Conservation (phyloP, 1,140 invertebrate genomes). For the Lineus longissimus region DNA sequence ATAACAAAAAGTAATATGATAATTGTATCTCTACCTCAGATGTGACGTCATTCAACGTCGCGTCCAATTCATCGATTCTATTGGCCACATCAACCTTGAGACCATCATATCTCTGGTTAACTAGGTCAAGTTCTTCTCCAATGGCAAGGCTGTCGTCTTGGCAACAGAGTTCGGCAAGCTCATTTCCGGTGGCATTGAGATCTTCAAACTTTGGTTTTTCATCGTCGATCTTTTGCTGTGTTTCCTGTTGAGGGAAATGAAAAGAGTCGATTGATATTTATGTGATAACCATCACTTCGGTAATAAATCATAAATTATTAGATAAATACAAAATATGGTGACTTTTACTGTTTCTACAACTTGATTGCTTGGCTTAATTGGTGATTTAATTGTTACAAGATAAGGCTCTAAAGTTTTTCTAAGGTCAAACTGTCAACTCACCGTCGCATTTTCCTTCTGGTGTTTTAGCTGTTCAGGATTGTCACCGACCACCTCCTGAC, state of each 20-base stretch:
- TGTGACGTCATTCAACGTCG: slow-evolving; percentile 68
- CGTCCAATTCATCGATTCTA: slow-evolving; percentile 77
- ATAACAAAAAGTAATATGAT: neutral
- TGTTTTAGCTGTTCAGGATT: slow-evolving; percentile 86
- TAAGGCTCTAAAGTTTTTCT: neutral
- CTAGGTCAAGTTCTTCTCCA: slow-evolving; percentile 79
- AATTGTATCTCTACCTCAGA: slow-evolving; percentile 46
- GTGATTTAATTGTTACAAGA: too few relatives aligned
- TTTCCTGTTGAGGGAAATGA: slow-evolving; percentile 27
- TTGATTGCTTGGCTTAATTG: too few relatives aligned
- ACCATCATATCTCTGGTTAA: slow-evolving; percentile 83
- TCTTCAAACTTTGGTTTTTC: slow-evolving; percentile 96
- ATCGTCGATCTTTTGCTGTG: slow-evolving; percentile 82
- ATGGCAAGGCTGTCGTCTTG: slow-evolving; percentile 88
- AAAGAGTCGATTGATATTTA: neutral
- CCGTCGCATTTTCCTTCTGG: slow-evolving; percentile 92
- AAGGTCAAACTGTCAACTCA: slow-evolving; percentile 32
- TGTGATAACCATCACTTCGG: neutral
- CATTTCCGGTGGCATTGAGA: slow-evolving; percentile 89
- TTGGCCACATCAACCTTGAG: slow-evolving; percentile 75
- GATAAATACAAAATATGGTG: too few relatives aligned
- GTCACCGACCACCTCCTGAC: slow-evolving; percentile 82
- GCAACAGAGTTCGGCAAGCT: slow-evolving; percentile 79
- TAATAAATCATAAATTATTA: neutral
- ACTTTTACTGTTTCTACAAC: too few relatives aligned